Evolutionary conservation across 2,797 vertebrate genomes (phyloP).

Genomic region (Cossypha caffra): DNA sequence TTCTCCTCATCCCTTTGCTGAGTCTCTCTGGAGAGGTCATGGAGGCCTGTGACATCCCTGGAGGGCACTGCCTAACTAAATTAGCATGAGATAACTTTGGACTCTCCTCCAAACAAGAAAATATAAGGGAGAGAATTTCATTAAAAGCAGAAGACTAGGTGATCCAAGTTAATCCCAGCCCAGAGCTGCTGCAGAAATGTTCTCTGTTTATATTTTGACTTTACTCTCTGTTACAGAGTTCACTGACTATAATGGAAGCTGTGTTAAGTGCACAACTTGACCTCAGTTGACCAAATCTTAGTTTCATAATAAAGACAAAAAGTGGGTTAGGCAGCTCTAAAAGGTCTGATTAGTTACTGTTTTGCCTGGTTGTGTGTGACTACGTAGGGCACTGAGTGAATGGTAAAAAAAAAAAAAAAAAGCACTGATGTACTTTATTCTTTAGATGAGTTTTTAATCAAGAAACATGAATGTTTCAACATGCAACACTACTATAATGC

Average conservation of each 20-base stretch:
- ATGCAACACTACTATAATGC: conserved; percentile 22
- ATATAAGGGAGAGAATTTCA: conserved; percentile 86
- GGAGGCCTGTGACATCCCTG: conserved; percentile 87
- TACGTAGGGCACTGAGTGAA: background rate
- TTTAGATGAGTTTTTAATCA: conserved; percentile 36
- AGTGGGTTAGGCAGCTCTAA: conserved; percentile 59
- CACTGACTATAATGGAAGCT: conserved; percentile 68
- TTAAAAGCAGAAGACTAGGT: conserved; percentile 87
- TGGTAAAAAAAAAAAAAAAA: conserved; percentile 49
- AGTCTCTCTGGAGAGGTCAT: conserved; percentile 87
- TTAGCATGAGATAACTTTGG: conserved; percentile 97
- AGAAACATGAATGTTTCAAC: conserved; percentile 57
- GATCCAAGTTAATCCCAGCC: conserved; percentile 86
- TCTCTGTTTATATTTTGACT: conserved; percentile 75
- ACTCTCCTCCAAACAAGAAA: conserved; percentile 83
- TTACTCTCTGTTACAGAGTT: conserved; percentile 74
- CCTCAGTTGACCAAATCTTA: conserved; percentile 75
- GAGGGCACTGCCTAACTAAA: conserved; percentile 99
- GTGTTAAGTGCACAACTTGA: conserved; percentile 72
- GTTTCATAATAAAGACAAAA: conserved; percentile 71
- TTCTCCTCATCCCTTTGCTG: conserved; percentile 86
- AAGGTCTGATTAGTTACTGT: conserved; percentile 55
- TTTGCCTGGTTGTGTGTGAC: conserved; percentile 43
- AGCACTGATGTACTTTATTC: conserved; percentile 31
- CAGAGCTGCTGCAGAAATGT: conserved; percentile 80